Base-by-base conservation (phyloP, 2,797 vertebrate genomes). In the Chrysocyon brachyurus region DNA sequence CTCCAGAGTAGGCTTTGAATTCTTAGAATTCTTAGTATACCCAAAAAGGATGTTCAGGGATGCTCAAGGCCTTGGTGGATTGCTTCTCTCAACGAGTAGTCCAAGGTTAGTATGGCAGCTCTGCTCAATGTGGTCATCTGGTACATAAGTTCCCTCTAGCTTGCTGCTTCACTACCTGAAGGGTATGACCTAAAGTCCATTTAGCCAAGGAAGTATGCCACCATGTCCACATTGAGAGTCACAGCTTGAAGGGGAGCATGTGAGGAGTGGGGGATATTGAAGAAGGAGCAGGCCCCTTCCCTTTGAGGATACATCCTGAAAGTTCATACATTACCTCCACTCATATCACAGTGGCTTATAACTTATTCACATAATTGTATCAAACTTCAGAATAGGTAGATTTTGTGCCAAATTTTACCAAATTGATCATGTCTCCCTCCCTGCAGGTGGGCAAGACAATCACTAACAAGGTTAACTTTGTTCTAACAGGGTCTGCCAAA, bases 361-460 rank as follows among this genome's bases (percentile, higher is more conserved):
- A 78, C 17, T 84, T 70, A 82, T 36, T 89, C 59, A 81, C 40
- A 81, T 95, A 83, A 90, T 75, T 66, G 36, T 61, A 85, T 92
- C n/a, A 91, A 89, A 89, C 11, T 81, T 40, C 40, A 89, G 61
- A 12, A 15, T 86, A 82, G 63, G 54, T 86, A 85, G 56, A 81
- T 86, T 72, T 72, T 57, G 73, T 87, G 36, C 31, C 49, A 40
- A 56, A 12, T 87, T 40, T 72, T 90, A 49, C 70, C 36, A 85
- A 89, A 89, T 11, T 57, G 63, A 79, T 19, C 28, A 19, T 36
- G 26, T 75, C 16, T 89, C 33, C 10, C 49, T 81, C 31, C 56
- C 28, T 86, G 68, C 31, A 64, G 9, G 5, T 70, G 70, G 15
- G 33, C 12, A 3, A 87, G 64, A 33, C 61, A 21, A 12, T 68